Conservation (phyloP, 1,140 invertebrate species). For the Cydia amplana region DNA sequence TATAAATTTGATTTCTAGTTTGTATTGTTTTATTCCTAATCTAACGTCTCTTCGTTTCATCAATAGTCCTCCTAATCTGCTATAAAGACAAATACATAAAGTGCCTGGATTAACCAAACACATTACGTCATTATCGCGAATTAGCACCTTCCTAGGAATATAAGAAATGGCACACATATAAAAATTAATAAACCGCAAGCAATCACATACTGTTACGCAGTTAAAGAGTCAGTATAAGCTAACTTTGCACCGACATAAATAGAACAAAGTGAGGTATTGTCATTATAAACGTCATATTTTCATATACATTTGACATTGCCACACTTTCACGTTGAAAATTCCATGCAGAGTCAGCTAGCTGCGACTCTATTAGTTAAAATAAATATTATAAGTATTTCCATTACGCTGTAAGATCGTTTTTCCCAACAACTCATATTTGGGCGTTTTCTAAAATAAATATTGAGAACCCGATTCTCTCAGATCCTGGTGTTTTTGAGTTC, state of each 20-base stretch:
- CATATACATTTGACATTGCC: too few relatives aligned
- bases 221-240: not conserved
- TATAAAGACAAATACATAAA: not conserved
- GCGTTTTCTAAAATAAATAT: too few relatives aligned
- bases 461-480: too few relatives aligned
- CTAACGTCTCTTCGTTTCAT: not conserved
- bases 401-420: not conserved
- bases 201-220: not conserved
- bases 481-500: too few relatives aligned
- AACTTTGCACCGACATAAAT: too few relatives aligned
- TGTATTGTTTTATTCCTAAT: not conserved
- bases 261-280: too few relatives aligned
- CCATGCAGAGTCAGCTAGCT: too few relatives aligned
- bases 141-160: slow-evolving; percentile 7
- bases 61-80: not conserved
- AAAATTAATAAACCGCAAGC: not conserved
- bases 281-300: too few relatives aligned
- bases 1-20: not conserved
- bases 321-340: too few relatives aligned
- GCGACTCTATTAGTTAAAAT: not conserved
- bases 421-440: not conserved
- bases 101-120: not conserved
- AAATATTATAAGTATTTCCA: not conserved
- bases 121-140: not conserved
- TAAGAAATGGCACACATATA: slow-evolving; percentile 6